phyloP scores from a whole-genome alignment of 2,797 vertebrate genomes.

The Malurus leucopterus region DNA sequence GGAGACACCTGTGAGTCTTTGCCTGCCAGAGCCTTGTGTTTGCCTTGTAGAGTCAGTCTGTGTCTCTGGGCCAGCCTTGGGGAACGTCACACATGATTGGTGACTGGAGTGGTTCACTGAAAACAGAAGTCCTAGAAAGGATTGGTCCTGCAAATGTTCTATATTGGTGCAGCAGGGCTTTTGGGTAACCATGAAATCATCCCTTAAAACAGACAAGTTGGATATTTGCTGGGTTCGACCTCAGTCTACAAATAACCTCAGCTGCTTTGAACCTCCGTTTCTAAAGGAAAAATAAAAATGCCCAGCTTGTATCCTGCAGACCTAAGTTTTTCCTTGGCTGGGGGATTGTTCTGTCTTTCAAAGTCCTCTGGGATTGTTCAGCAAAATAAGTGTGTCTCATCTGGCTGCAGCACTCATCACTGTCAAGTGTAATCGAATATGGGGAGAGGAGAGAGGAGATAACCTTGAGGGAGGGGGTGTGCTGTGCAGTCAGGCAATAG shows the following conservation, averaged over 20 bases:
- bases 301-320: background rate
- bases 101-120: background rate
- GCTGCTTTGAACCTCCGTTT: background rate
- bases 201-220: background rate
- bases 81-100: fast-evolving
- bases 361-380: background rate
- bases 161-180: background rate
- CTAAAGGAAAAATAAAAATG: background rate
- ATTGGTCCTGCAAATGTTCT: background rate
- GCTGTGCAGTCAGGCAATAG: background rate
- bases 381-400: conserved; percentile 4
- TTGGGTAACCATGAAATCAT: background rate
- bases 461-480: conserved; percentile 14
- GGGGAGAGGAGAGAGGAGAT: conserved; percentile 2
- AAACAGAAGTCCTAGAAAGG: background rate
- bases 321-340: background rate
- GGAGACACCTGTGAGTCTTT: fast-evolving
- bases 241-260: background rate
- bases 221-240: background rate
- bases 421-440: conserved; percentile 24
- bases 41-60: background rate
- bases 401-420: conserved; percentile 9
- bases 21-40: background rate
- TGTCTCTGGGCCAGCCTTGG: background rate
- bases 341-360: background rate